phyloP scores from a whole-genome alignment of 2,888 invertebrate genomes.

The Fabriciana adippe region DNA sequence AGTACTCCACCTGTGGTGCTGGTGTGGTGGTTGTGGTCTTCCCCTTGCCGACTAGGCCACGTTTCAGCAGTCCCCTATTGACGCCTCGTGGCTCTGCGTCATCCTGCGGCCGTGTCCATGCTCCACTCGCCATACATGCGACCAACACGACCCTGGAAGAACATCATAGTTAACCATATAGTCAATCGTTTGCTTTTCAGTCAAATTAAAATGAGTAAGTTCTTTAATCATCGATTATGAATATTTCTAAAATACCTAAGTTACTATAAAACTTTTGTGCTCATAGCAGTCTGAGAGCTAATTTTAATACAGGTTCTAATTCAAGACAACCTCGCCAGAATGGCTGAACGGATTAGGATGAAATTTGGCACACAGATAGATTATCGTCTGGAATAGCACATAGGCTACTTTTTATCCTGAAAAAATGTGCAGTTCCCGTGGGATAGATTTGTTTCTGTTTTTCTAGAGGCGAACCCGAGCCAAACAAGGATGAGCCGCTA shows the following conservation, averaged over 20 bases:
- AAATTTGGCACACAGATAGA: neutral
- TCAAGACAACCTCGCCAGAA: no score
- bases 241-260: no score
- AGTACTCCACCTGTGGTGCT: conserved; percentile 58
- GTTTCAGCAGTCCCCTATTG: conserved; percentile 62
- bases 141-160: conserved; percentile 65
- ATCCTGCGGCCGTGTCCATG: conserved; percentile 59
- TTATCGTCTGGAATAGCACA: no score
- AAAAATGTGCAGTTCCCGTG: no score
- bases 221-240: neutral
- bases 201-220: neutral
- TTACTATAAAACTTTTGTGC: no score
- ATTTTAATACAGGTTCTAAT: no score
- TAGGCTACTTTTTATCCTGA: no score
- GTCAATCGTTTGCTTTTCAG: neutral
- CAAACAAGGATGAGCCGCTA: no score
- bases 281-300: no score
- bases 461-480: conserved; percentile 3
- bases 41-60: conserved; percentile 61
- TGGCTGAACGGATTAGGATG: neutral
- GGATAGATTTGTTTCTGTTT: no score
- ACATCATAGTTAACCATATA: neutral
- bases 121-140: conserved; percentile 60
- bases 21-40: conserved; percentile 73
- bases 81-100: conserved; percentile 58